Percentiles rank a stretch among this genome's conserved stretches.
These are phyloP conservation scores for Fissipunctia ypsillon DNA, from an alignment of 2,888 invertebrate genomes.

Conservation along the genomic window DNA sequence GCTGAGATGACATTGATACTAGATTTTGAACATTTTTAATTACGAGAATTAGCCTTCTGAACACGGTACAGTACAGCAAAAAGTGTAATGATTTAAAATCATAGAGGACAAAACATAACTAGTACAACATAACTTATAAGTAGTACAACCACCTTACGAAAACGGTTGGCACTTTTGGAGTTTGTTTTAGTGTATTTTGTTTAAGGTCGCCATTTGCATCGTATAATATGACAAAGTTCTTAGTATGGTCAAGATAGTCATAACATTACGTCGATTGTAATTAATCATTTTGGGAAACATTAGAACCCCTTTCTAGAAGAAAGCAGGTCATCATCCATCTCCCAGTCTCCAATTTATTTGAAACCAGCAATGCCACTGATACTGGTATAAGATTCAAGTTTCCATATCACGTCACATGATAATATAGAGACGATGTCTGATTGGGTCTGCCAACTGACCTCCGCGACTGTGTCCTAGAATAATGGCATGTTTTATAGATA, in stretches of 20 bases:
- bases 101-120: too few relatives aligned
- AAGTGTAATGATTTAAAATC: too few relatives aligned
- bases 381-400: constrained; percentile 7
- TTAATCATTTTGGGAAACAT: not conserved
- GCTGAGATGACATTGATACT: too few relatives aligned
- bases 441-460: too few relatives aligned
- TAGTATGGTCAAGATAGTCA: not conserved
- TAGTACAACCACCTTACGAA: too few relatives aligned
- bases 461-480: too few relatives aligned
- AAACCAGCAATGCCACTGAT: not conserved
- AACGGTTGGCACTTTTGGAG: not conserved
- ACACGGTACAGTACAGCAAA: too few relatives aligned
- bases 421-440: too few relatives aligned
- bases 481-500: too few relatives aligned
- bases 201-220: not conserved
- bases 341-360: not conserved
- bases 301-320: not conserved
- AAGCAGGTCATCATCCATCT: not conserved
- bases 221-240: not conserved
- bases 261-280: not conserved
- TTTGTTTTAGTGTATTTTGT: not conserved
- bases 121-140: too few relatives aligned
- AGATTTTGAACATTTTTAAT: too few relatives aligned
- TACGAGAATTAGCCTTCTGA: too few relatives aligned
- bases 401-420: not conserved